Percentiles rank a stretch among this genome's conserved stretches.
Conservation (phyloP, 2,113 vertebrate genomes). For the Callocephalon fimbriatum region DNA sequence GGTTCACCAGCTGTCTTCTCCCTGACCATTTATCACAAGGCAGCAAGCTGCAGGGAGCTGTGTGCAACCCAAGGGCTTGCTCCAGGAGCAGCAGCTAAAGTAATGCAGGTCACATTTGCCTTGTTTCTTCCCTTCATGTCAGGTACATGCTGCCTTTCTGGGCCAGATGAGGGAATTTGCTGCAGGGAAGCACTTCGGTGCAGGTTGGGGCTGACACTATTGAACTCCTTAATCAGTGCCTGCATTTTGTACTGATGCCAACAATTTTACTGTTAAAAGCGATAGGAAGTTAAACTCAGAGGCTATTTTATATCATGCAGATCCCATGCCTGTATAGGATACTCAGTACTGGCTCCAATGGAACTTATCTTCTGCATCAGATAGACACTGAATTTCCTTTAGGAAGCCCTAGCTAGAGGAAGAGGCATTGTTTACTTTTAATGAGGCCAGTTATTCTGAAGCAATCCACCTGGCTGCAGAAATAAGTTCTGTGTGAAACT, state of each 20-base stretch:
- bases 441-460: background rate
- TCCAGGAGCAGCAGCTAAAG: background rate
- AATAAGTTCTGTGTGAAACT: background rate
- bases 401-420: background rate
- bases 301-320: background rate
- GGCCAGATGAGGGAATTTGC: background rate
- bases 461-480: background rate
- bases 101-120: background rate
- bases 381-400: background rate
- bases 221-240: background rate
- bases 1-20: accelerated
- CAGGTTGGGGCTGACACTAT: background rate
- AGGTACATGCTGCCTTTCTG: background rate
- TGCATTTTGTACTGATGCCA: background rate
- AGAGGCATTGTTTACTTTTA: background rate
- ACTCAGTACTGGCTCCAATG: accelerated
- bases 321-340: background rate
- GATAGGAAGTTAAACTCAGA: background rate
- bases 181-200: background rate
- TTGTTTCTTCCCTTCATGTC: background rate
- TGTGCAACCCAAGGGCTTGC: background rate
- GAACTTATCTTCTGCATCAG: background rate
- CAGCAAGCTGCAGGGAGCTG: background rate
- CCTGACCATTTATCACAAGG: background rate
- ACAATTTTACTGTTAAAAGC: background rate